Percentiles rank a stretch among this genome's conserved stretches.
phyloP scores from a whole-genome alignment of 2,797 vertebrate species.

The Lithobates pipiens region DNA sequence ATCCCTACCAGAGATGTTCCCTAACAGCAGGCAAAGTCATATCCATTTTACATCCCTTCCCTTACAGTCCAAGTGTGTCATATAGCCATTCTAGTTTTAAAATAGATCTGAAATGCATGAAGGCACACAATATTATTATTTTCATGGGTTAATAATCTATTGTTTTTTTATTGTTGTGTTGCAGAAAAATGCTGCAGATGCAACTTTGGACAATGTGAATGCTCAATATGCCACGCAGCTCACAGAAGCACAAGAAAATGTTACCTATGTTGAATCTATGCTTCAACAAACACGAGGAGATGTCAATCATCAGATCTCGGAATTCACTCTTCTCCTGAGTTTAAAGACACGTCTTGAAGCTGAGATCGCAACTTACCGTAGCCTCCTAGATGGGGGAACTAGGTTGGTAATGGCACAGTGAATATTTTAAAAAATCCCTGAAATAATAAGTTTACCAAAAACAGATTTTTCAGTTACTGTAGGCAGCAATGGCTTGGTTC shows the following conservation, averaged over 20 bases:
- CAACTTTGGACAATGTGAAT: constrained; percentile 21
- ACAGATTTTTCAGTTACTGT: no score
- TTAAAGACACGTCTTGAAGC: constrained; percentile 77
- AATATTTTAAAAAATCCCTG: neutral
- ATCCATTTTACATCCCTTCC: no score
- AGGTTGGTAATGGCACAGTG: constrained; percentile 2
- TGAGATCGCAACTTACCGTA: constrained; percentile 78
- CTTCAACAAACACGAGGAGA: constrained; percentile 31
- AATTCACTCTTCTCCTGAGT: constrained; percentile 73
- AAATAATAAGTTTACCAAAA: no score
- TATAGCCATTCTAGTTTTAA: no score
- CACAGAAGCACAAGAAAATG: constrained; percentile 25
- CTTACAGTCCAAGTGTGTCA: no score
- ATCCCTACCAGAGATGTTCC: no score
- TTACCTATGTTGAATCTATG: constrained; percentile 5
- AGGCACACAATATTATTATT: neutral
- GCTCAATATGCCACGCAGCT: neutral
- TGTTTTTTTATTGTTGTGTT: constrained; percentile 2
- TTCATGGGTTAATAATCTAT: neutral
- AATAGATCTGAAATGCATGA: no score
- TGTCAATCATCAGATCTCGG: constrained; percentile 28
- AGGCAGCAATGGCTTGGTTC: neutral
- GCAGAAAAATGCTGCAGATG: constrained; percentile 28
- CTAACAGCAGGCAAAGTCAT: no score
- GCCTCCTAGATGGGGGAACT: constrained; percentile 74